Conservation (phyloP, 2,888 invertebrate species). For the Dinocampus coccinellae region DNA sequence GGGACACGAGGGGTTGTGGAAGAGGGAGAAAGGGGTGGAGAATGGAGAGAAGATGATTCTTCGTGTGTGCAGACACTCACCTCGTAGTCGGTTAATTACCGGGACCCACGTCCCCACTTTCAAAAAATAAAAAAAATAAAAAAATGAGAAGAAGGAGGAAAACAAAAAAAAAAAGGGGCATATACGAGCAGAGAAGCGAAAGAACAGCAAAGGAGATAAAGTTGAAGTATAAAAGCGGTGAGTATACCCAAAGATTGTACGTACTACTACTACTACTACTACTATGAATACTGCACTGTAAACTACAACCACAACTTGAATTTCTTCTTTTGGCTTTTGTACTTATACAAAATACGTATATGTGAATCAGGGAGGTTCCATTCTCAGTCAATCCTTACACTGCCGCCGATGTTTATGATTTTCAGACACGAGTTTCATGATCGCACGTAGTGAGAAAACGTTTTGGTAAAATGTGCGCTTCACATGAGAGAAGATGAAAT, state of each 20-base stretch:
- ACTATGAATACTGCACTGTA: too few species aligned
- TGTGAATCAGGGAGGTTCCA: neutral
- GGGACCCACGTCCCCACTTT: slow-evolving; percentile 2
- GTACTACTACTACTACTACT: neutral
- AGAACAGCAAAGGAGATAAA: neutral
- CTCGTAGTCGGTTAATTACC: slow-evolving; percentile 34
- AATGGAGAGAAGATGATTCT: slow-evolving; percentile 4
- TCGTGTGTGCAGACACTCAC: slow-evolving; percentile 33
- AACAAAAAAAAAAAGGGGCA: slow-evolving; percentile 18
- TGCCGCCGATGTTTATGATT: neutral
- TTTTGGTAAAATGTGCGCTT: neutral
- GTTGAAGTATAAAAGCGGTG: too few species aligned
- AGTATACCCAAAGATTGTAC: neutral
- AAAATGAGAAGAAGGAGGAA: neutral
- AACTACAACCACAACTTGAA: neutral
- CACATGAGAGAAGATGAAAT: neutral
- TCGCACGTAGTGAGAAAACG: neutral
- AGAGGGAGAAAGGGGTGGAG: slow-evolving; percentile 12
- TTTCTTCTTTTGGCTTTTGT: slow-evolving; percentile 8
- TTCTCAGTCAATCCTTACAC: neutral
- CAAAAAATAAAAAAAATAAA: neutral
- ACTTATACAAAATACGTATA: neutral
- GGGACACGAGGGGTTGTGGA: too few species aligned
- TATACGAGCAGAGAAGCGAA: slow-evolving; percentile 10
- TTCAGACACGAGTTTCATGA: neutral